Percentiles rank a stretch among this genome's conserved stretches.
These are phyloP conservation scores for Nasua narica DNA, from an alignment of 2,797 vertebrate genomes.

Conservation along the genomic window DNA sequence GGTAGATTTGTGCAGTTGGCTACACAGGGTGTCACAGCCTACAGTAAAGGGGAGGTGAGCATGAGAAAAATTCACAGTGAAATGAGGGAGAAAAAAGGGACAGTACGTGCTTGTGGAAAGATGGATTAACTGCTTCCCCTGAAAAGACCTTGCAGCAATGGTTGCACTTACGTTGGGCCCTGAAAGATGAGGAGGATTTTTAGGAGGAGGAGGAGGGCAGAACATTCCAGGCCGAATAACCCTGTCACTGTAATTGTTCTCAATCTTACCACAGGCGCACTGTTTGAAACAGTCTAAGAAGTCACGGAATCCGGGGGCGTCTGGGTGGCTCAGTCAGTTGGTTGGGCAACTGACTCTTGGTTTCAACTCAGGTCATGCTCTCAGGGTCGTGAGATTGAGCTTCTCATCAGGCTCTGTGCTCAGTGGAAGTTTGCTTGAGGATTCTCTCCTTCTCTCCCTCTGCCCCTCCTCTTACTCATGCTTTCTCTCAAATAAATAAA, in stretches of 20 bases:
- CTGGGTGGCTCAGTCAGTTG: not conserved
- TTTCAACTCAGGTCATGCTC: not conserved
- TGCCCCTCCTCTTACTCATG: not conserved
- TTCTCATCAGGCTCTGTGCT: fast-evolving
- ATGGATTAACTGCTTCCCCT: not conserved
- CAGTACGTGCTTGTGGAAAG: not conserved
- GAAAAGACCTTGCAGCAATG: not conserved
- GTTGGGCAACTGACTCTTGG: not conserved
- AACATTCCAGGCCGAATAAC: not conserved
- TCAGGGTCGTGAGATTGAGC: not conserved
- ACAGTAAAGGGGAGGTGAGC: not conserved
- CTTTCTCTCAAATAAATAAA: not conserved
- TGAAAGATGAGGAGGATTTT: not conserved
- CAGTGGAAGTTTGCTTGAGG: not conserved
- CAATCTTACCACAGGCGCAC: not conserved
- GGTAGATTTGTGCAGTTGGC: not conserved
- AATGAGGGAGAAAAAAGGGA: not conserved
- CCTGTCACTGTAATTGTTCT: not conserved
- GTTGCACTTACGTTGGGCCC: not conserved
- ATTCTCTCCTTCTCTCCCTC: not conserved
- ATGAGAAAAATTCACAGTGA: not conserved
- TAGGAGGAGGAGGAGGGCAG: not conserved
- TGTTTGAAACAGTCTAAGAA: not conserved
- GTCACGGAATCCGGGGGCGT: not conserved
- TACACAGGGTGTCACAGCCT: not conserved